Base-by-base conservation (phyloP, 1,140 invertebrate genomes). In the Telenomus remus region DNA sequence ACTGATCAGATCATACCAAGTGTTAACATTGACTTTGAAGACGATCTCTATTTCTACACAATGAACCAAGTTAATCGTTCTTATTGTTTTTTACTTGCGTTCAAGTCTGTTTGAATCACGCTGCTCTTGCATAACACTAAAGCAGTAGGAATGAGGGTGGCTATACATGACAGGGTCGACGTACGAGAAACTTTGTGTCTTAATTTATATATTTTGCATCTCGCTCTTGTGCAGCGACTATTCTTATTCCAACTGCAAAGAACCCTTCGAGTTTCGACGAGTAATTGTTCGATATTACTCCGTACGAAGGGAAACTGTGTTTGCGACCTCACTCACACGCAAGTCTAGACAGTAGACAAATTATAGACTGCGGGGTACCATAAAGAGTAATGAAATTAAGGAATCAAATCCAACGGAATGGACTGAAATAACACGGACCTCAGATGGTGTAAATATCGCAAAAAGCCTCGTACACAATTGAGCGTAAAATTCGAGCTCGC, bases 351-450 rank as follows among this genome's bases (percentile, higher is more conserved):
- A 48, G 39, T 47, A 46, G 64, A 68, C 64, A 68, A 68, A 68
- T 68, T 68, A 57, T 51, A 68, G 54, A 57, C 54, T 27, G 46
- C 34, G 47, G 63, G 63, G 15, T 66, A 50, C 49, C 63, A 44
- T 57, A 56, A 65, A 66, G 57, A 66, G 37, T 49, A 66, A 66
- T 66, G 54, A 66, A 57, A 66, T 66, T 66, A 66, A 44, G 51
- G 37, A 56, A 66, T 64, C 60, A 37, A 48, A 64, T 11, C 9
- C n/a, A 39, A 39, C n/a, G n/a, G 35, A 33, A 42, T 54, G 14
- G 50, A 55, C 12, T 33, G 12, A 35, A 53, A 10, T 44, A 44
- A 44, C 12, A n/a, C 37, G 37, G n/a, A 39, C 2, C 19, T 4
- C 27, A 37, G 34, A 47, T 13, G 16, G 14, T 14, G 14, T 7